Evolutionary conservation across 1,140 invertebrate species (phyloP).

Genomic region (Aphidius ervi): DNA sequence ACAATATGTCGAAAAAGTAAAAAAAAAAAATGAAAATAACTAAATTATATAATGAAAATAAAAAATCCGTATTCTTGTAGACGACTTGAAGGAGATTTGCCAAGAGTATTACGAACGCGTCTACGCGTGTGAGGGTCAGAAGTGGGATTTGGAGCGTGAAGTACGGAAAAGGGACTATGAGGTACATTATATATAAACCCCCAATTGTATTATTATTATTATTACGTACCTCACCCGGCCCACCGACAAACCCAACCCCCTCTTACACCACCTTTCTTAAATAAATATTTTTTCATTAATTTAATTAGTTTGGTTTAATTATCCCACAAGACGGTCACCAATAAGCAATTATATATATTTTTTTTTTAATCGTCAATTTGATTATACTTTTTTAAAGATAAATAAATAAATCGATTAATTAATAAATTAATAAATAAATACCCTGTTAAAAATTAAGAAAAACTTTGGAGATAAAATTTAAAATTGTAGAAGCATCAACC

Average conservation of each 20-base stretch:
- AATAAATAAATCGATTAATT: conserved; percentile 20
- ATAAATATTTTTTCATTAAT: too few species aligned
- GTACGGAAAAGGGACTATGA: conserved; percentile 97
- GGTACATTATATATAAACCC: conserved; percentile 61
- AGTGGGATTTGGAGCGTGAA: conserved; percentile 99
- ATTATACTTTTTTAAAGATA: conserved; percentile 24
- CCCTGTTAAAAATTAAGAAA: conserved; percentile 8
- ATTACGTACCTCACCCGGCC: too few species aligned
- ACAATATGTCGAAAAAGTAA: too few species aligned
- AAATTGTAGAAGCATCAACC: too few species aligned
- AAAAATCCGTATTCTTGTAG: conserved; percentile 61
- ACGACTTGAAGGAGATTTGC: conserved; percentile 80
- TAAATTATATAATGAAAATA: too few species aligned
- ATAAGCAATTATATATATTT: not conserved
- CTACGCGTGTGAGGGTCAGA: conserved; percentile 94
- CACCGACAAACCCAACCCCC: too few species aligned
- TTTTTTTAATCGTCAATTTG: conserved; percentile 9
- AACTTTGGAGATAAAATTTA: conserved; percentile 16
- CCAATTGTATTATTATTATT: too few species aligned
- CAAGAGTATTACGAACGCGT: conserved; percentile 94
- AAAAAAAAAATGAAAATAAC: too few species aligned
- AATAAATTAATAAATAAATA: conserved; percentile 11
- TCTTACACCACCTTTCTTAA: too few species aligned
- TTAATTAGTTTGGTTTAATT: too few species aligned
- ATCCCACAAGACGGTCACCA: too few species aligned